A percentile compares a stretch with the other conserved stretches of the same genome.
Evolutionary conservation across 1,140 invertebrate species (phyloP).

Genomic region (Drosophila elegans): DNA sequence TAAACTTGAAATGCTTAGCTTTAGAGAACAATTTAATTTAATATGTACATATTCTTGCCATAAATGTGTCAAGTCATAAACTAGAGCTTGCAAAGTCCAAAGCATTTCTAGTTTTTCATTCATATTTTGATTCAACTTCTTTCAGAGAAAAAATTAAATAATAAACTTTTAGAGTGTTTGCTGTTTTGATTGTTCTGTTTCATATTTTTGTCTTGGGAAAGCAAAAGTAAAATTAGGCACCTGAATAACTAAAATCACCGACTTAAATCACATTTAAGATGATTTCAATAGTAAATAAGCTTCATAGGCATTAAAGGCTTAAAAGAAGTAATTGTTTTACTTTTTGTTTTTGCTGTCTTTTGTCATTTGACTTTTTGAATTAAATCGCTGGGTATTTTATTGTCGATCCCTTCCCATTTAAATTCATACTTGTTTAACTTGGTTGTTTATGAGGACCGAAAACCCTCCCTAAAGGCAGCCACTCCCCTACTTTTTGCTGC

Average conservation of each 20-base stretch:
- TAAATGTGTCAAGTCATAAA: slow-evolving; percentile 16
- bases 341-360: no score
- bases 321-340: no score
- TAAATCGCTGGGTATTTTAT: slow-evolving; percentile 3
- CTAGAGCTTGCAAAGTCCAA: slow-evolving; percentile 7
- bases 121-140: not conserved
- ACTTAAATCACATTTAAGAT: no score
- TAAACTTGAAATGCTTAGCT: slow-evolving; percentile 9
- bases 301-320: no score
- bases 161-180: no score
- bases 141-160: no score
- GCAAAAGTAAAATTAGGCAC: no score
- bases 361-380: no score
- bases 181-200: no score
- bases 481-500: slow-evolving; percentile 9
- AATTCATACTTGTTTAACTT: slow-evolving; percentile 11
- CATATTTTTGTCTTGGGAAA: no score
- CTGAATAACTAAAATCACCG: no score
- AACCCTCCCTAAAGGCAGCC: slow-evolving; percentile 32
- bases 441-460: slow-evolving; percentile 19
- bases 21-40: slow-evolving; percentile 17
- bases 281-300: no score
- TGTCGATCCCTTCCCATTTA: not conserved
- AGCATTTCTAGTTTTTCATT: slow-evolving; percentile 9
- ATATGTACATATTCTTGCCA: slow-evolving; percentile 30